Base-by-base conservation (phyloP, 2,888 invertebrate species). In the Napeogenes inachia region DNA sequence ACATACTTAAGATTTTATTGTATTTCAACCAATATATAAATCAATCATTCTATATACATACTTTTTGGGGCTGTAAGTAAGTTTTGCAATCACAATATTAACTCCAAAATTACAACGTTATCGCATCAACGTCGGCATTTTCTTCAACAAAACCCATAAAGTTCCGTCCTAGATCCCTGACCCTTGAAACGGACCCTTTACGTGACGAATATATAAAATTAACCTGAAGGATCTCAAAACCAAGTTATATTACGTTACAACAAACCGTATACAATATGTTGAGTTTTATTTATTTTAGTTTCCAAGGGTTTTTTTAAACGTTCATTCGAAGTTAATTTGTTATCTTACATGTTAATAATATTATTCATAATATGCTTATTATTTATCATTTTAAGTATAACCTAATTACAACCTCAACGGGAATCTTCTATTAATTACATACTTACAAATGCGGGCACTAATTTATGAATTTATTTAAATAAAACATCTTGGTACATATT, bases 141-240 rank as follows among this genome's bases (percentile, higher is more conserved):
- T 57, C 35, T 47, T 38, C 35, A n/a, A 21, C 38, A 58, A 42
- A 53, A 54, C 30, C 32, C 33, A 54, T 10, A 32, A 32, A 42
- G 10, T 33, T 42, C 10, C 42, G 42, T 42, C 42, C 42, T 42
- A 42, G 10, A 42, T 42, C 30, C 58, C 53, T 54, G 54, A 59
- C 59, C 59, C 54, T 32, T 54, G 13, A 42, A 59, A 59, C 33
- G 12, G 38, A 53, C 53, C 50, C 13, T 54, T 59, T 45, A 59
- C 59, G 59, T 59, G 59, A 53, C 59, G 54, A 59, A 54, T 53
- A 54, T 53, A 53, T 30, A 47, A 45, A 45, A 30, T 35, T 42
- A 53, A 42, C 42, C 6, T 53, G 53, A 59, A 32, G 42, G 42
- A 45, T n/a, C 45, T 21, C 30, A 12, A 8, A 12, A 30, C 47